A percentile compares a stretch with the other conserved stretches of the same genome.
Conservation (phyloP, 2,113 vertebrate genomes). For the Zootoca vivipara region DNA sequence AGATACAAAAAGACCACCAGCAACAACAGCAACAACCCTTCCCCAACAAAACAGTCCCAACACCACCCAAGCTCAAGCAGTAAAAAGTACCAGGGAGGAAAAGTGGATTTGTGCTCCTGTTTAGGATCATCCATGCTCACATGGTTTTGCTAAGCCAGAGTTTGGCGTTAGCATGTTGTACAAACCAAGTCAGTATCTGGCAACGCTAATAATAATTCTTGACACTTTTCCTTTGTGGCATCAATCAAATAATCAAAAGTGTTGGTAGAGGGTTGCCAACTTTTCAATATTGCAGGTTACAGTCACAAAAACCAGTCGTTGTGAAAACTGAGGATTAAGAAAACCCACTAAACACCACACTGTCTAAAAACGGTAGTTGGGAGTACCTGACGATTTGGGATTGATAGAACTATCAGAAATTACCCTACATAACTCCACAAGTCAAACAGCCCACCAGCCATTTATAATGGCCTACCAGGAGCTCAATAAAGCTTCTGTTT, state of each 20-base stretch:
- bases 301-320: background rate
- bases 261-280: background rate
- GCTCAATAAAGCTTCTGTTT: background rate
- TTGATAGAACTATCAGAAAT: background rate
- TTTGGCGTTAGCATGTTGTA: too few relatives aligned
- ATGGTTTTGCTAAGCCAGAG: too few relatives aligned
- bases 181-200: background rate
- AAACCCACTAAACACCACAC: background rate
- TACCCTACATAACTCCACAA: background rate
- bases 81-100: too few relatives aligned
- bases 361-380: background rate
- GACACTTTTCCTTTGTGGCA: background rate
- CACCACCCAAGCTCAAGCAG: too few relatives aligned
- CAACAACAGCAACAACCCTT: too few relatives aligned
- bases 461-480: background rate
- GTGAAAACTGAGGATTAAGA: background rate
- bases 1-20: too few relatives aligned
- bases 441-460: background rate
- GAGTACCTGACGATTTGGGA: background rate
- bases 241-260: background rate
- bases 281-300: background rate
- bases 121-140: too few relatives aligned
- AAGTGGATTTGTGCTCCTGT: too few relatives aligned
- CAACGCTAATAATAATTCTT: background rate
- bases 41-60: too few relatives aligned